Conservation (phyloP, 2,888 invertebrate species). For the Megamerina dolium region DNA sequence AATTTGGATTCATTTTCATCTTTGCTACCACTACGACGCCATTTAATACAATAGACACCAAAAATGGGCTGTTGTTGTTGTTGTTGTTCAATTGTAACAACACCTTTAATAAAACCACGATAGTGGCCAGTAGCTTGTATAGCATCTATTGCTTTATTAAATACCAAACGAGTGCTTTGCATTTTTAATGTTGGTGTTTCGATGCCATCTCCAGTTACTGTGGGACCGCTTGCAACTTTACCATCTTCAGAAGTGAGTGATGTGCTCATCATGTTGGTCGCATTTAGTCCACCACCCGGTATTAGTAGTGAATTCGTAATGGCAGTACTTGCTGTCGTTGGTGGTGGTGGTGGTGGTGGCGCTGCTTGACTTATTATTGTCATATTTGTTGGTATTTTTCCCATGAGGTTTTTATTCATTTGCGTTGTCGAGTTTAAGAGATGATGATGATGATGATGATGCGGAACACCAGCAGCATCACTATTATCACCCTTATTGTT, state of each 20-base stretch:
- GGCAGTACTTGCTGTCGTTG: too few relatives aligned
- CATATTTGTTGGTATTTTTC: slow-evolving; percentile 45
- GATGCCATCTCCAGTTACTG: background rate
- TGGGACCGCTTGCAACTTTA: slow-evolving; percentile 20
- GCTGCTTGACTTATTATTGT: slow-evolving; percentile 48
- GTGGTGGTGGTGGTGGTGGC: too few relatives aligned
- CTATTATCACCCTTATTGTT: slow-evolving; percentile 10
- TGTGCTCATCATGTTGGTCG: slow-evolving; percentile 34
- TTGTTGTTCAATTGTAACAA: slow-evolving; percentile 25
- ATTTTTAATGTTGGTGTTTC: slow-evolving; percentile 12
- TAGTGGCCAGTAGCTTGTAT: slow-evolving; percentile 45
- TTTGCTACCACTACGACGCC: slow-evolving; percentile 41
- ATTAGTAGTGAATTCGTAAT: slow-evolving; percentile 25
- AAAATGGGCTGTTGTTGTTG: slow-evolving; percentile 27
- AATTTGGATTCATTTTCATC: slow-evolving; percentile 49
- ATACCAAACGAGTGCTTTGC: slow-evolving; percentile 32
- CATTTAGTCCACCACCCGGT: slow-evolving; percentile 29
- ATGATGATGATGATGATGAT: too few relatives aligned
- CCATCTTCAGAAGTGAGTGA: slow-evolving; percentile 41
- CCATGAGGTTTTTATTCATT: slow-evolving; percentile 40
- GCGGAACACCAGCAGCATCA: slow-evolving; percentile 6
- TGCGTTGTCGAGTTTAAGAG: slow-evolving; percentile 14
- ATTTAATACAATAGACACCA: slow-evolving; percentile 47
- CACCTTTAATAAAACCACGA: slow-evolving; percentile 45
- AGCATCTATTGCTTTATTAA: slow-evolving; percentile 44